These are phyloP conservation scores for Sarcophaga rosellei DNA, from an alignment of 2,888 invertebrate genomes.

Conservation along the genomic window DNA sequence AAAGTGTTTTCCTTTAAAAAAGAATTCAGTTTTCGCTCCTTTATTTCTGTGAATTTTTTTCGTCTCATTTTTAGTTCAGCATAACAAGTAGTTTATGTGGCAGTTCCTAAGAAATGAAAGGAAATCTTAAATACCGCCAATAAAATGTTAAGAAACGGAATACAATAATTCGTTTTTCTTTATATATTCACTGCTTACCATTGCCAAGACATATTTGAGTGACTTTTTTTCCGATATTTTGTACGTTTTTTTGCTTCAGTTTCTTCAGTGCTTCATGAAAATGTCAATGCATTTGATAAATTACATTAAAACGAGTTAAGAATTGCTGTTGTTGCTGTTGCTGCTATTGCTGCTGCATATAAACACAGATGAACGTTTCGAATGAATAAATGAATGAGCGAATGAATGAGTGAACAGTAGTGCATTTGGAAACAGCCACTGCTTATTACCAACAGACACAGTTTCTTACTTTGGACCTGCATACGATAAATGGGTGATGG, in stretches of 20 bases:
- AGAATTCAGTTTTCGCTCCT: slow-evolving; percentile 48
- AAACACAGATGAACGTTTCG: slow-evolving; percentile 64
- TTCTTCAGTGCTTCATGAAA: slow-evolving; percentile 54
- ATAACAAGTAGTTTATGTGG: slow-evolving; percentile 59
- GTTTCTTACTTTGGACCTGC: no score
- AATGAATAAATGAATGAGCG: slow-evolving; percentile 7
- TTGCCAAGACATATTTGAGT: slow-evolving; percentile 36
- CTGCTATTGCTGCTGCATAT: slow-evolving; percentile 34
- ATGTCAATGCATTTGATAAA: slow-evolving; percentile 69
- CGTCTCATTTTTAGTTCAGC: neutral
- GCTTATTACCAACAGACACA: neutral
- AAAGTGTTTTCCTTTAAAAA: slow-evolving; percentile 44
- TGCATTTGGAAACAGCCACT: slow-evolving; percentile 23
- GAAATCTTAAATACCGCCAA: slow-evolving; percentile 68
- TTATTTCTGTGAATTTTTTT: slow-evolving; percentile 36
- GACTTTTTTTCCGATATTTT: slow-evolving; percentile 9
- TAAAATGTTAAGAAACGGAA: slow-evolving; percentile 64
- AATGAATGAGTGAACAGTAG: slow-evolving; percentile 51
- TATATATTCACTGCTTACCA: slow-evolving; percentile 12
- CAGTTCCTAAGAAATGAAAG: slow-evolving; percentile 67
- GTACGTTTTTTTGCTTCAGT: slow-evolving; percentile 12
- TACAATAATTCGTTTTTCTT: slow-evolving; percentile 56
- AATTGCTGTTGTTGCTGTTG: neutral
- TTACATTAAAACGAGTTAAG: slow-evolving; percentile 68
- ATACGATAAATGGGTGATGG: neutral